These are phyloP conservation scores for Harpalus rubripes DNA, from an alignment of 2,888 invertebrate species.

Conservation along the genomic window DNA sequence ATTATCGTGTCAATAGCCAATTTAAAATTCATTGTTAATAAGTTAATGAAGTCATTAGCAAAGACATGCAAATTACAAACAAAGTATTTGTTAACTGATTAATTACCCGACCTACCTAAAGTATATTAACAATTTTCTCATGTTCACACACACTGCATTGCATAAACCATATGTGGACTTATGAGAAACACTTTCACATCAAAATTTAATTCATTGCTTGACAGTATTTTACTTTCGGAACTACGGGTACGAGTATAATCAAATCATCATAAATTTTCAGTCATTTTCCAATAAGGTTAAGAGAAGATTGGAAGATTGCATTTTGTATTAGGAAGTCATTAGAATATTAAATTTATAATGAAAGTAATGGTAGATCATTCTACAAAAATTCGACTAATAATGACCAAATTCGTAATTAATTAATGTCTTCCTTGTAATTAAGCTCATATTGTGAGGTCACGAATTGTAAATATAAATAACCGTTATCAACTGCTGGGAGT, in stretches of 20 bases:
- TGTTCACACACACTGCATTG: constrained; percentile 9
- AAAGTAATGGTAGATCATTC: background rate
- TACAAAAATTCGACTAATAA: background rate
- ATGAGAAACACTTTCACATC: constrained; percentile 37
- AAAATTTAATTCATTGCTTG: constrained; percentile 25
- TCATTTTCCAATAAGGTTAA: background rate
- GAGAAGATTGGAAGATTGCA: background rate
- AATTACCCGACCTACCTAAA: constrained; percentile 16
- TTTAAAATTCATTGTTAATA: constrained; percentile 17
- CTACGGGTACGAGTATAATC: too few relatives aligned
- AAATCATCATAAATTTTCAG: constrained; percentile 33
- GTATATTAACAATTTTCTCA: constrained; percentile 12
- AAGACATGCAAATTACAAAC: constrained; percentile 24
- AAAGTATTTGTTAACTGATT: constrained; percentile 27
- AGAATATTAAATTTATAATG: background rate
- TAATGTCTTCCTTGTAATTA: background rate
- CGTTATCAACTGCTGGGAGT: too few relatives aligned
- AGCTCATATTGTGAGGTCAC: background rate
- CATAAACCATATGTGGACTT: constrained; percentile 21
- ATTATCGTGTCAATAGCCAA: background rate
- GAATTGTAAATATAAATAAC: background rate
- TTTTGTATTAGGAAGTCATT: constrained; percentile 2
- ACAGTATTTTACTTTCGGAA: constrained; percentile 3
- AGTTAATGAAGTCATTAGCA: constrained; percentile 22
- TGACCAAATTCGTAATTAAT: background rate